Evolutionary conservation across 1,140 invertebrate species (phyloP).

Genomic region (Drosophila sulfurigaster): DNA sequence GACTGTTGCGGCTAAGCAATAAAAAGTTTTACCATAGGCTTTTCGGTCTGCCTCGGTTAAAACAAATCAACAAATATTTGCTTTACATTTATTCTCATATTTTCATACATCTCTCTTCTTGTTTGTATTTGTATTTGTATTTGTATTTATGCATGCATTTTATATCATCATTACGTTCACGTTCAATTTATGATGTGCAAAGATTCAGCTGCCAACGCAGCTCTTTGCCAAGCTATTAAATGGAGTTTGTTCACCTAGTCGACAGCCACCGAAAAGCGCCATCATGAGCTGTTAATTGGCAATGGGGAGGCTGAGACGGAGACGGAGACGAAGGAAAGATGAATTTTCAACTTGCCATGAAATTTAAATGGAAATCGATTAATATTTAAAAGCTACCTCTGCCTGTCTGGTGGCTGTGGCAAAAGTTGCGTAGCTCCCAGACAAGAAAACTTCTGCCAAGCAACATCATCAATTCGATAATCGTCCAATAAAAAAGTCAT

Average conservation of each 20-base stretch:
- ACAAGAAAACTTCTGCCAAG: no score
- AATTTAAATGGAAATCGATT: conserved; percentile 13
- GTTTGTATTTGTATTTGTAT: conserved; percentile 20
- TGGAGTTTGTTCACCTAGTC: conserved; percentile 17
- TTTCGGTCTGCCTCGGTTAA: conserved; percentile 63
- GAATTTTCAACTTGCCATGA: not conserved
- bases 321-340: no score
- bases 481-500: no score
- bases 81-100: conserved; percentile 28
- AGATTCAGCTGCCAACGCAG: conserved; percentile 32
- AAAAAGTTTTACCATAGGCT: conserved; percentile 63
- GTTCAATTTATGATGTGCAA: conserved; percentile 64
- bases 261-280: conserved; percentile 35
- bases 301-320: not conserved
- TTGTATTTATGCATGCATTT: conserved; percentile 53
- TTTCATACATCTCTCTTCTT: not conserved
- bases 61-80: conserved; percentile 77
- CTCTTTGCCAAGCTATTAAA: conserved; percentile 56
- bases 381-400: not conserved
- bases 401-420: not conserved
- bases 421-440: no score
- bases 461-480: no score
- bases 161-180: conserved; percentile 54
- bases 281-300: conserved; percentile 62
- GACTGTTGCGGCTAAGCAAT: conserved; percentile 51